These are phyloP conservation scores for Melikaiella ostensackeni DNA, from an alignment of 2,888 invertebrate species.

Conservation along the genomic window DNA sequence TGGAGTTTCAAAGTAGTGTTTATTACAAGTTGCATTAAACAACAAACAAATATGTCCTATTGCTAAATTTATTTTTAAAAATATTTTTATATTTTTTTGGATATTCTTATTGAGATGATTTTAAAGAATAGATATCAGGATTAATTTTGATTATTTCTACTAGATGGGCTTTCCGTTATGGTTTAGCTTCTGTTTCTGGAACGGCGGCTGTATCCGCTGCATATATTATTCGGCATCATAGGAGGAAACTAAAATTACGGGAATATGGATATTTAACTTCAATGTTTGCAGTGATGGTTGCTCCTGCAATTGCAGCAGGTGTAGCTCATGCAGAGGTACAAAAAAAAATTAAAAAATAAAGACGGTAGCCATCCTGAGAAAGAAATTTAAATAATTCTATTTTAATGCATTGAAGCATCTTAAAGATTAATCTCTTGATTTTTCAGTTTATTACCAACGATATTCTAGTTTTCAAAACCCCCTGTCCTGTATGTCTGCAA, in stretches of 20 bases:
- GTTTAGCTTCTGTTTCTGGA: not conserved
- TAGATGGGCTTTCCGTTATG: slow-evolving; percentile 18
- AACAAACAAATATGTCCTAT: too few species aligned
- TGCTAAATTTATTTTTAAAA: not conserved
- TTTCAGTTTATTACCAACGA: slow-evolving; percentile 80
- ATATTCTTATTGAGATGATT: not conserved
- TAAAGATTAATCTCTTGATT: not conserved
- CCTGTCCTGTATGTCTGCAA: slow-evolving; percentile 84
- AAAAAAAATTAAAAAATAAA: too few species aligned
- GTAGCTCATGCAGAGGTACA: not conserved
- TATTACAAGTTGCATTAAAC: too few species aligned
- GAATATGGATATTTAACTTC: slow-evolving; percentile 81
- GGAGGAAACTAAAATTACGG: slow-evolving; percentile 81
- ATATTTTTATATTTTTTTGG: not conserved
- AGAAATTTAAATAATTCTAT: too few species aligned
- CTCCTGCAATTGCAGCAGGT: slow-evolving; percentile 80
- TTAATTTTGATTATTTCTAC: not conserved
- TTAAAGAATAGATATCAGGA: not conserved
- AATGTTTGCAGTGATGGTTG: slow-evolving; percentile 80
- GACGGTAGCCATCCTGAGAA: too few species aligned
- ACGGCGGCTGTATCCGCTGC: slow-evolving; percentile 77
- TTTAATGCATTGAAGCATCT: too few species aligned
- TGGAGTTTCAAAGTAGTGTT: too few species aligned
- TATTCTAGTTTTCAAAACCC: slow-evolving; percentile 79
- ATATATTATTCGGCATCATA: slow-evolving; percentile 82